phyloP scores from a whole-genome alignment of 2,888 invertebrate species.

The Lithodes maja region DNA sequence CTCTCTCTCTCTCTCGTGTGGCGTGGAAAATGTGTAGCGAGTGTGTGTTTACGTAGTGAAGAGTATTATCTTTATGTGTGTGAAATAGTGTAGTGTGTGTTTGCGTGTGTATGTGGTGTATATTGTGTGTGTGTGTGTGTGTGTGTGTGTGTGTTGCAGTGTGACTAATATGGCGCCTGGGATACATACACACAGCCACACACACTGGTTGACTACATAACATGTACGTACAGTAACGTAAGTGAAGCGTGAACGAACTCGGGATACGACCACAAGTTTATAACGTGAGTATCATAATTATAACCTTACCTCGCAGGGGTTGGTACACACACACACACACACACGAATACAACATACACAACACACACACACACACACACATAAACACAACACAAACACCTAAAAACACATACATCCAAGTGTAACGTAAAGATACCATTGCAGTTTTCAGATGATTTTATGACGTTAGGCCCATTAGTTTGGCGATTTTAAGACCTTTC shows the following conservation, averaged over 20 bases:
- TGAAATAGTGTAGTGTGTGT: not conserved
- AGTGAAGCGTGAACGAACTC: no score
- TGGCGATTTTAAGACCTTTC: no score
- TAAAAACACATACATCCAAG: no score
- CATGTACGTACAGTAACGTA: no score
- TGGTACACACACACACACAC: not conserved
- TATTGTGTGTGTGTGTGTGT: not conserved
- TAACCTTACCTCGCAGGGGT: no score
- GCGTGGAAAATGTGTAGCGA: not conserved
- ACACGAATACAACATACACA: not conserved
- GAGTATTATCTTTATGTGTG: not conserved
- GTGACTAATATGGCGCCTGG: not conserved
- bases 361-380: constrained; percentile 1
- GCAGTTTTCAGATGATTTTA: no score
- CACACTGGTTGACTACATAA: not conserved
- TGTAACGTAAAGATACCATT: no score
- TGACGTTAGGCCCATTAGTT: no score
- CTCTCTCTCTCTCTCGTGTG: no score
- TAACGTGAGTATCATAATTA: no score
- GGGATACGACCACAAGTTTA: no score
- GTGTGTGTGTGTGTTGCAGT: constrained; percentile 12
- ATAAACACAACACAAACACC: not conserved
- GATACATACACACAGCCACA: not conserved
- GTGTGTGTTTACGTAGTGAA: not conserved
- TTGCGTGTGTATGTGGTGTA: not conserved